Evolutionary conservation across 2,888 invertebrate genomes (phyloP).

Genomic region (Schrankia costaestrigalis): DNA sequence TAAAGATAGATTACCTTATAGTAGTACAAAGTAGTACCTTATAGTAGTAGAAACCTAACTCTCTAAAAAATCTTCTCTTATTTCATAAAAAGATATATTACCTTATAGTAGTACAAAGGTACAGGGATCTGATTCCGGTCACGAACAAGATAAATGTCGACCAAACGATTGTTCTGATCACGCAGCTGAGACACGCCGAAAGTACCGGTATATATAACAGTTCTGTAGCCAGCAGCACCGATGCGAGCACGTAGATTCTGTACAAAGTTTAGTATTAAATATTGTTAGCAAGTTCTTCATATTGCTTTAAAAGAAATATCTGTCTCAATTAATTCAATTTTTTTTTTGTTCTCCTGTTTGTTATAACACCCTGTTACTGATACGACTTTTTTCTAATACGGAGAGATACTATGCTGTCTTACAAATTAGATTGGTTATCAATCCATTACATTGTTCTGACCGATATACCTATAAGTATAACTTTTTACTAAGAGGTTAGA

Average conservation of each 20-base stretch:
- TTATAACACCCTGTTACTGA: no score
- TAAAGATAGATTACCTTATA: no score
- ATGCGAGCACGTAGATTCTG: constrained; percentile 9
- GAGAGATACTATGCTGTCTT: no score
- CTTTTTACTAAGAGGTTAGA: no score
- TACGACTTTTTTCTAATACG: no score
- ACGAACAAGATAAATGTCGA: constrained; percentile 62
- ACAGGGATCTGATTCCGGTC: constrained; percentile 60
- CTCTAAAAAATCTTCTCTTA: not conserved
- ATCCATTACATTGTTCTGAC: no score
- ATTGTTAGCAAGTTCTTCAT: not conserved
- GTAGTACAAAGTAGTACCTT: no score
- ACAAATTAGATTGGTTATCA: no score
- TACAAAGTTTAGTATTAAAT: not conserved
- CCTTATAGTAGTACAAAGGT: constrained; percentile 69
- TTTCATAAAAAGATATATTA: constrained; percentile 19
- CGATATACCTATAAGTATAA: no score
- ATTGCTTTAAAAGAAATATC: not conserved
- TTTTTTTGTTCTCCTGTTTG: no score
- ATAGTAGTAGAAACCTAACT: no score
- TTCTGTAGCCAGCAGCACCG: constrained; percentile 58
- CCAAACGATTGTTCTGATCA: constrained; percentile 50
- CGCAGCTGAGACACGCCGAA: constrained; percentile 79
- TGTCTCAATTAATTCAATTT: no score
- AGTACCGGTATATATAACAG: constrained; percentile 81